Evolutionary conservation across 2,113 vertebrate genomes (phyloP).

Genomic region (Clupea harengus): DNA sequence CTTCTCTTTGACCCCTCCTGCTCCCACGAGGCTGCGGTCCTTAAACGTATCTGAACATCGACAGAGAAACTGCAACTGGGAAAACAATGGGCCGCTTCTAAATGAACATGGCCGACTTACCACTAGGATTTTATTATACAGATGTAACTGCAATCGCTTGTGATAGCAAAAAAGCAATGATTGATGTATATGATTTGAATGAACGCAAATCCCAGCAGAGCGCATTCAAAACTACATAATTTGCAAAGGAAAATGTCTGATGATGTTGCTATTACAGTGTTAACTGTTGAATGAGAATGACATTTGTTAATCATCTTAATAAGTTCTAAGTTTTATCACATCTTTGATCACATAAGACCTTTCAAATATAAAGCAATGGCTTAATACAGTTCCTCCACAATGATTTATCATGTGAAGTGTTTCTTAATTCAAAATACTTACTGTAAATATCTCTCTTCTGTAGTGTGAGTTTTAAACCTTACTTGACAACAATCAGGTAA

Average conservation of each 20-base stretch:
- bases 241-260: background rate
- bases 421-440: too few relatives aligned
- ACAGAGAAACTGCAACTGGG: background rate
- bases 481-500: background rate
- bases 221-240: background rate
- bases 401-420: too few relatives aligned
- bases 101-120: background rate
- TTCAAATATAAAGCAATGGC: too few relatives aligned
- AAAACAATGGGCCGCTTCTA: background rate
- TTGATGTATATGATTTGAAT: background rate
- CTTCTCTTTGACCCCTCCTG: constrained; percentile 78
- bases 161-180: background rate
- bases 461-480: too few relatives aligned
- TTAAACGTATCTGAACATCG: background rate
- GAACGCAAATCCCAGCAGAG: background rate
- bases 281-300: too few relatives aligned
- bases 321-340: too few relatives aligned
- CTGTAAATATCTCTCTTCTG: too few relatives aligned
- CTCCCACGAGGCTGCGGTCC: constrained; percentile 70
- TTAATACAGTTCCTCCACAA: too few relatives aligned
- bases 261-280: too few relatives aligned
- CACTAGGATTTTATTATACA: background rate
- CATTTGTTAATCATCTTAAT: too few relatives aligned
- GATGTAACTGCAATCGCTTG: background rate
- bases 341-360: too few relatives aligned